phyloP scores from a whole-genome alignment of 2,888 invertebrate species.

The Caenorhabditis macrosperma region DNA sequence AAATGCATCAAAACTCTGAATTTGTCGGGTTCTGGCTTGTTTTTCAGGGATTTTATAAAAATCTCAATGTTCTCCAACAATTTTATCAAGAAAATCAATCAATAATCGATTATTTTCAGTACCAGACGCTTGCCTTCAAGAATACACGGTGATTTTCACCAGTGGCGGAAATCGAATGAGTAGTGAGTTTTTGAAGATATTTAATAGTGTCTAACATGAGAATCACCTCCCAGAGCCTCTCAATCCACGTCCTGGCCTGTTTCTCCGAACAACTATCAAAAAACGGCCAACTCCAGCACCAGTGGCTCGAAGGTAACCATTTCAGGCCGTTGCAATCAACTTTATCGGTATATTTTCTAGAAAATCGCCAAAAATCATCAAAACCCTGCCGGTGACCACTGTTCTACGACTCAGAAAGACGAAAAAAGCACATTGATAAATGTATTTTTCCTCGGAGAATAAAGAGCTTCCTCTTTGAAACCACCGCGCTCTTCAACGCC shows the following conservation, averaged over 20 bases:
- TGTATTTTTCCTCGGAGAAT: neutral
- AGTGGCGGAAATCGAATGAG: constrained; percentile 44
- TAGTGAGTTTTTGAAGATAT: neutral
- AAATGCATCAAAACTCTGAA: neutral
- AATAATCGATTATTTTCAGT: constrained; percentile 22
- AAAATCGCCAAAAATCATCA: constrained; percentile 18
- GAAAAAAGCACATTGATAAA: neutral
- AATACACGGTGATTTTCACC: constrained; percentile 40
- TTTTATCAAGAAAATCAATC: too few relatives aligned
- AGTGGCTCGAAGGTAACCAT: neutral
- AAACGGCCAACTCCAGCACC: neutral
- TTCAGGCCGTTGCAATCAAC: too few relatives aligned
- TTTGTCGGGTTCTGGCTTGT: neutral
- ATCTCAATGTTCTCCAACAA: too few relatives aligned
- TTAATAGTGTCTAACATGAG: too few relatives aligned
- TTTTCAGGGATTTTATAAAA: neutral
- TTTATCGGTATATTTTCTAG: too few relatives aligned
- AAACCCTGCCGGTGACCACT: neutral
- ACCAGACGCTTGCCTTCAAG: constrained; percentile 39
- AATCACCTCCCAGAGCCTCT: too few relatives aligned
- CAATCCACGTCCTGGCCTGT: neutral
- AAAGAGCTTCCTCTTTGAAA: too few relatives aligned
- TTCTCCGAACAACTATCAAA: neutral
- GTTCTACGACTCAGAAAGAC: constrained; percentile 12
- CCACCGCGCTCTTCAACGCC: neutral